Evolutionary conservation across 30 jellyfish, hydroid and myxozoan species (phyloP), one percentile per base, ranked within the genome.

Genomic region (Pelagia noctiluca): DNA sequence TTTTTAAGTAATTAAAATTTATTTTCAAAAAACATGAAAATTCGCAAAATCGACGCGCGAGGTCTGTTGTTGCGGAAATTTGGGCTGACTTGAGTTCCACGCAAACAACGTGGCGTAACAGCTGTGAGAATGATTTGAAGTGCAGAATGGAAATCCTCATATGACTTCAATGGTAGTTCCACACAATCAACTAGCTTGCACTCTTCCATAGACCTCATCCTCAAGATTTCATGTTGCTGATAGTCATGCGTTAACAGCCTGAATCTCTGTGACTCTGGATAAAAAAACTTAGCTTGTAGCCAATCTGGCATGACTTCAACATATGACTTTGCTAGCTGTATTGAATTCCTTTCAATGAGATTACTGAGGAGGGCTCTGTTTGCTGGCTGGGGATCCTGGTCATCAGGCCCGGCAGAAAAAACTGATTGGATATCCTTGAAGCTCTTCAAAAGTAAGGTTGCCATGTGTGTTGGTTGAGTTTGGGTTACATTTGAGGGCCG

Each of bases 141-240:
- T n/a, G 87, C 77, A 24, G 72, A 10, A 0, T 0, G 1, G 12
- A 75, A 53, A 75, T 50, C 76, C 24, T 75, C 76, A 75, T 23
- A 52, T 19, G 87, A 75, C 52, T 75, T 75, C 25, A 75, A 52
- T 75, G 87, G 76, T 63, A 75, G 28, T 31, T 75, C 87, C 33
- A 75, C 50, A 19, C 81, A 68, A 68, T 68, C 79, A 24, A 32
- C 79, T 2, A 66, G 29, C 54, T 66, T 66, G 52, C 57, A 24
- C 7, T 66, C 54, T 24, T 66, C 57, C 79, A 66, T 66, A 1
- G 79, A 66, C 54, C 79, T 66, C 79, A 66, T 34, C 29, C 28
- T 66, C 75, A 19, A 62, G 29, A 62, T 62, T 62, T 62, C 75
- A 2, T 62, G 75, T 4, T 62, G 75, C 75, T 66, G 52, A 24